These are phyloP conservation scores for Montipora foliosa DNA, from an alignment of 64 coral and sea anemone genomes.

Conservation along the genomic window DNA sequence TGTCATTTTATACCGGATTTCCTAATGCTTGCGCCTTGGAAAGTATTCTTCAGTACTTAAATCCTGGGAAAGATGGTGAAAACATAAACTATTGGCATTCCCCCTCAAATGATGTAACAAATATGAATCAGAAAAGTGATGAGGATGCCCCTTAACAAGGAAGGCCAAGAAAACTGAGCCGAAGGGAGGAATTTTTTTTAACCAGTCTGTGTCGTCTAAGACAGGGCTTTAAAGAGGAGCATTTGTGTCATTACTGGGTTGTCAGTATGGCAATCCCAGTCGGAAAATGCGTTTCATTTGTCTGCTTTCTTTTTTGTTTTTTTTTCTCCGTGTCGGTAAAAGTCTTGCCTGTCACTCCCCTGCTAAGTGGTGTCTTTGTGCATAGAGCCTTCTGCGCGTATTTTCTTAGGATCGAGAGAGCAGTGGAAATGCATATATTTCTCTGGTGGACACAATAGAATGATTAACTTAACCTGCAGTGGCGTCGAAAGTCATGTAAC, in stretches of 20 bases:
- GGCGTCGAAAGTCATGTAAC: too few species aligned
- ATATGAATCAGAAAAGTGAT: not conserved
- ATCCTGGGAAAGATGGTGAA: conserved; percentile 72
- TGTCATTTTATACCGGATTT: conserved; percentile 79
- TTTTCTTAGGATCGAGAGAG: too few species aligned
- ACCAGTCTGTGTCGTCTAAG: conserved; percentile 10
- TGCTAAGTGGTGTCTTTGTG: too few species aligned
- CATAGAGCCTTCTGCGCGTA: too few species aligned
- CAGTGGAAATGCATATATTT: too few species aligned
- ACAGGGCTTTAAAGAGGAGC: conserved; percentile 40
- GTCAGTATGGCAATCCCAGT: too few species aligned
- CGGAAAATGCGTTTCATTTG: too few species aligned
- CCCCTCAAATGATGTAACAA: conserved; percentile 19
- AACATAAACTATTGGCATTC: conserved; percentile 80
- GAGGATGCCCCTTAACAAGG: conserved; percentile 23
- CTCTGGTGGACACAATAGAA: too few species aligned
- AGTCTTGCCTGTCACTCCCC: too few species aligned
- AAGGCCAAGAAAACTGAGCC: conserved; percentile 26
- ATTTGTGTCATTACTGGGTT: conserved; percentile 9
- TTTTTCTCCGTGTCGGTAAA: too few species aligned
- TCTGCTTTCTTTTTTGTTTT: too few species aligned
- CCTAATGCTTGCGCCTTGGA: conserved; percentile 31
- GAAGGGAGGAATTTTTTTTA: conserved; percentile 54
- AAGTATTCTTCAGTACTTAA: conserved; percentile 61
- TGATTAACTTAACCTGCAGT: too few species aligned